Base-by-base conservation (phyloP, 2,888 invertebrate genomes). In the Callinectes sapidus region DNA sequence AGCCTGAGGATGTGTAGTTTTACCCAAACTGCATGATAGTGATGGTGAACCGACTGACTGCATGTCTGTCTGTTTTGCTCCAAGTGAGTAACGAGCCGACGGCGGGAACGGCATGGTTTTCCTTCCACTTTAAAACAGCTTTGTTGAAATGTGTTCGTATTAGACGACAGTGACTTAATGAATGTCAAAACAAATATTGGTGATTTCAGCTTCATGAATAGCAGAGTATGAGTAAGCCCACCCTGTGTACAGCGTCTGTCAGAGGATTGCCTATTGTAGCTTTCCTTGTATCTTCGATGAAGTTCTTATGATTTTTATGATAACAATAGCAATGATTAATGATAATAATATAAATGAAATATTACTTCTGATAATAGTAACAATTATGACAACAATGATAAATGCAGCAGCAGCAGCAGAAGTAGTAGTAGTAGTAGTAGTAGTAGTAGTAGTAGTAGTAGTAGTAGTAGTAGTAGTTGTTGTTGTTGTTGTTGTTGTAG, bases 1-100 rank as follows among this genome's bases (percentile, higher is more conserved):
- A 81, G 81, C 81, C 32, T 81, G 81, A 32, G 81, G 81, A 35
- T 81, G 81, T 81, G 81, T 81, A 81, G 81, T 81, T 14, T 81
- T 32, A 18, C 35, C 81, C 81, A 16, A 6, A 81, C 14, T 81
- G 81, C 81, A 81, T 81, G 81, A 13, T 81, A 77, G 71, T 77
- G 71, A 81, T 35, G 81, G 35, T n/a, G 35, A 28, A 35, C 35
- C 81, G 81, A 71, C 13, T 16, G 35, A 35, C 81, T 81, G 81
- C 81, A 81, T 81, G 81, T 81, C 81, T 81, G 81, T 81, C 35
- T 32, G 14, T 35, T 3, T 35, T n/a, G 32, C 35, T 18, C 81
- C n/a, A 32, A 14, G 71, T 35, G 13, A n/a, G 32, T 32, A 16
- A 10, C 81, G 81, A 35, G 81, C 35, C 16, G 71, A n/a, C 71